Evolutionary conservation across 2,113 vertebrate genomes (phyloP).

Genomic region (Chaetorhynchus papuensis): DNA sequence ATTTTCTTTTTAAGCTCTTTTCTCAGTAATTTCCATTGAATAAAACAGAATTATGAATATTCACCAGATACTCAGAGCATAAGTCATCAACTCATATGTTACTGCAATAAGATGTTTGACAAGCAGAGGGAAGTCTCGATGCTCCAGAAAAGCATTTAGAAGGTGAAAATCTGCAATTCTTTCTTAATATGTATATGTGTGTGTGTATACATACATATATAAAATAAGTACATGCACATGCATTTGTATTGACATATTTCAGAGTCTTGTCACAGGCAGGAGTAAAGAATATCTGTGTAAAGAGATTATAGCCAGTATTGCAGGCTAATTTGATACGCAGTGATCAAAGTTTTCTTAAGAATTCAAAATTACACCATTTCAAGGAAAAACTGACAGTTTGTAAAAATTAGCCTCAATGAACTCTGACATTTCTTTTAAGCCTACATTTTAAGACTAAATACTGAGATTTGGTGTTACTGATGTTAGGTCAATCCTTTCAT

Average conservation of each 20-base stretch:
- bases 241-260: background rate
- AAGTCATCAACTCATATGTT: slow-evolving; percentile 28
- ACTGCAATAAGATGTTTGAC: background rate
- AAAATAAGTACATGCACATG: background rate
- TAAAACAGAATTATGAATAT: background rate
- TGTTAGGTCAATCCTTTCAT: background rate
- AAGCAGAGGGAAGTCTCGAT: background rate
- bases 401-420: background rate
- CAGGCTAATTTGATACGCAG: background rate
- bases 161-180: background rate
- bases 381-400: background rate
- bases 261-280: background rate
- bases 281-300: background rate
- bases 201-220: background rate
- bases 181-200: background rate
- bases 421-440: background rate
- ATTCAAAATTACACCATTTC: background rate
- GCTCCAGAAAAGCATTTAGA: background rate
- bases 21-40: background rate
- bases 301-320: background rate
- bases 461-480: background rate
- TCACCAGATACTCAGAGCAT: background rate
- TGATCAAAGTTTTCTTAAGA: background rate
- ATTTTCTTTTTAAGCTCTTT: background rate
- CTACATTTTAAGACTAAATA: slow-evolving; percentile 2